phyloP scores from a whole-genome alignment of 2,888 invertebrate genomes.

The Agonopterix subpropinquella region DNA sequence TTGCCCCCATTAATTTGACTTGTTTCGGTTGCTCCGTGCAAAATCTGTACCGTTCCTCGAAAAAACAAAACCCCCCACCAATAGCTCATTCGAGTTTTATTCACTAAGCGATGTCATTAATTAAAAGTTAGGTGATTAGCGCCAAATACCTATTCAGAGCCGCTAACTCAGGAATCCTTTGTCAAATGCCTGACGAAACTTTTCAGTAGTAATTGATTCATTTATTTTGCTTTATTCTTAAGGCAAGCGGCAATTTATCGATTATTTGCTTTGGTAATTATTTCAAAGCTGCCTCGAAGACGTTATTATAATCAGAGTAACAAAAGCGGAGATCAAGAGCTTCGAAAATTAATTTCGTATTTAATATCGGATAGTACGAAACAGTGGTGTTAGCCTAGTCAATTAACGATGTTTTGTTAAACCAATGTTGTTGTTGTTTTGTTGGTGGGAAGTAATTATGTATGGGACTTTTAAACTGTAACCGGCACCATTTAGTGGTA shows the following conservation, averaged over 20 bases:
- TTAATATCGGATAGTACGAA: no score
- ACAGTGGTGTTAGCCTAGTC: no score
- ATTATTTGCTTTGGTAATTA: slow-evolving; percentile 27
- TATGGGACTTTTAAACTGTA: no score
- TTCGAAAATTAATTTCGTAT: neutral
- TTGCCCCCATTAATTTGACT: slow-evolving; percentile 6
- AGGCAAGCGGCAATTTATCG: slow-evolving; percentile 30
- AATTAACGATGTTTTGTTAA: no score
- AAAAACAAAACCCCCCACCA: slow-evolving; percentile 6
- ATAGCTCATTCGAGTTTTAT: slow-evolving; percentile 37
- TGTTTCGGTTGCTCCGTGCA: slow-evolving; percentile 3
- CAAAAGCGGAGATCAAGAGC: neutral
- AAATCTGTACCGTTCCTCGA: neutral
- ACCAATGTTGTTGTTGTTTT: no score
- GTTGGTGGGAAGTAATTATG: no score
- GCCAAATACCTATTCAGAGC: slow-evolving; percentile 40
- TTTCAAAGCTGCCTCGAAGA: slow-evolving; percentile 3
- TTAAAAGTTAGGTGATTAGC: slow-evolving; percentile 61
- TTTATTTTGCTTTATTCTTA: slow-evolving; percentile 37
- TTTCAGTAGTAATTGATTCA: slow-evolving; percentile 37
- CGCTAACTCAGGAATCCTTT: slow-evolving; percentile 32
- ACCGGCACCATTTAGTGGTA: no score
- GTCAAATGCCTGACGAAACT: slow-evolving; percentile 35
- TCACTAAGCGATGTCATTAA: slow-evolving; percentile 46
- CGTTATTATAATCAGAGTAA: neutral